Conservation (phyloP, 2,888 invertebrate species). For the Syritta pipiens region DNA sequence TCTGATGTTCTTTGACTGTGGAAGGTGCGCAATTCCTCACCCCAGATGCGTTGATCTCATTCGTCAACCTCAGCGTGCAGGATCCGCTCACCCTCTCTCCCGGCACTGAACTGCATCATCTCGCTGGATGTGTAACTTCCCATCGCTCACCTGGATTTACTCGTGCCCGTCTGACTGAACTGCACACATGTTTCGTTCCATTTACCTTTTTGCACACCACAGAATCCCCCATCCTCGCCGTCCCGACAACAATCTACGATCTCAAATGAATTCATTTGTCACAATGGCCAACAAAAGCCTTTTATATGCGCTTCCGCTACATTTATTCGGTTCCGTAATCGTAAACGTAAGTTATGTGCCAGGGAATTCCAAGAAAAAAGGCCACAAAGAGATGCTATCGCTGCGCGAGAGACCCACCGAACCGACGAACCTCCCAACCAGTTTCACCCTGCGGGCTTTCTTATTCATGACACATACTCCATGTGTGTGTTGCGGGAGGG, state of each 20-base stretch:
- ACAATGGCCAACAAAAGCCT: conserved; percentile 31
- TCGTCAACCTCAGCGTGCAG: too few species aligned
- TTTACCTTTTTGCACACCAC: too few species aligned
- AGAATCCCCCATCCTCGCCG: not conserved
- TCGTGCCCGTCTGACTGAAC: too few species aligned
- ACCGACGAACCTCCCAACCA: not conserved
- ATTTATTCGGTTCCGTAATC: conserved; percentile 37
- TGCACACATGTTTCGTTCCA: too few species aligned
- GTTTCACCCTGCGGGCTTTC: too few species aligned
- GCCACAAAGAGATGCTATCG: conserved; percentile 23
- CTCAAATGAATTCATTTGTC: conserved; percentile 32
- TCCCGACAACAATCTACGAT: conserved; percentile 13
- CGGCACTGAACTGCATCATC: too few species aligned
- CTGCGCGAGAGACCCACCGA: not conserved
- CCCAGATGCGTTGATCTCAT: too few species aligned
- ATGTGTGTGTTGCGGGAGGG: not conserved
- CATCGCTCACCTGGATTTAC: too few species aligned
- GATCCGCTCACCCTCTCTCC: too few species aligned
- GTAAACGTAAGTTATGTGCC: conserved; percentile 50
- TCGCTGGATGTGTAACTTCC: too few species aligned
- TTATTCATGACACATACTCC: conserved; percentile 34
- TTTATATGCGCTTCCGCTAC: conserved; percentile 45
- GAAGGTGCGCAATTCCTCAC: too few species aligned
- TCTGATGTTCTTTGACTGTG: too few species aligned
- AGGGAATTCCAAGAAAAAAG: conserved; percentile 11